Evolutionary conservation across 2,888 invertebrate species (phyloP), one percentile per base, ranked within the genome.

Genomic region (Leptopilina myrica): DNA sequence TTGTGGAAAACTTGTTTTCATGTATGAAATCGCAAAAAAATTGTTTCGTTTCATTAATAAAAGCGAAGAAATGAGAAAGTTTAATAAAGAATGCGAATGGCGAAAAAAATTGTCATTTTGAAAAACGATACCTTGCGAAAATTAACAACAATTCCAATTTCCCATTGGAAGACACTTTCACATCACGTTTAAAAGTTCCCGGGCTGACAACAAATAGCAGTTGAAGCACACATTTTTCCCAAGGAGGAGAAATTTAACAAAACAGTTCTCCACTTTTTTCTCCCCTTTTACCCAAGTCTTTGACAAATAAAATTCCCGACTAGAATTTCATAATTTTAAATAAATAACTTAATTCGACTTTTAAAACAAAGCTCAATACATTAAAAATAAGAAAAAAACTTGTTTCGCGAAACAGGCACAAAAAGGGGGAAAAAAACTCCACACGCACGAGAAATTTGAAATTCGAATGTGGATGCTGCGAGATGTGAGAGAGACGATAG

Each of bases 101-200:
- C 0, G 5, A 40, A 5, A 33, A 33, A 33, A 33, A 33, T 33
- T 33, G 33, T 33, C 33, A 33, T 33, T 26, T 11, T 66, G n/a
- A 2, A 76, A 20, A 62, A 59, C 14, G 2, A 46, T 64, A 76
- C 64, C 64, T 76, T 15, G 14, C 1, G n/a, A 20, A 76, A 64
- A 12, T 64, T 11, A 76, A 20, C 33, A 76, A 56, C 43, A 76
- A 76, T 14, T 76, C 56, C 59, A 14, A 59, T 26, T 12, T 15
- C 56, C 53, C 73, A 73, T 73, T 26, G 73, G 53, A 62, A 56
- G 73, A 56, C 73, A 56, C 73, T 73, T 56, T 73, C 73, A 73
- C 73, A 2, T n/a, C n/a, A 73, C 73, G 73, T 56, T 73, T 56
- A 9, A 15, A 33, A 73, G 53, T 73, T 53, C 64, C 64, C 26